A percentile compares a stretch with the other conserved stretches of the same genome.
Conservation (phyloP, 2,797 vertebrate genomes). For the Galago senegalensis region DNA sequence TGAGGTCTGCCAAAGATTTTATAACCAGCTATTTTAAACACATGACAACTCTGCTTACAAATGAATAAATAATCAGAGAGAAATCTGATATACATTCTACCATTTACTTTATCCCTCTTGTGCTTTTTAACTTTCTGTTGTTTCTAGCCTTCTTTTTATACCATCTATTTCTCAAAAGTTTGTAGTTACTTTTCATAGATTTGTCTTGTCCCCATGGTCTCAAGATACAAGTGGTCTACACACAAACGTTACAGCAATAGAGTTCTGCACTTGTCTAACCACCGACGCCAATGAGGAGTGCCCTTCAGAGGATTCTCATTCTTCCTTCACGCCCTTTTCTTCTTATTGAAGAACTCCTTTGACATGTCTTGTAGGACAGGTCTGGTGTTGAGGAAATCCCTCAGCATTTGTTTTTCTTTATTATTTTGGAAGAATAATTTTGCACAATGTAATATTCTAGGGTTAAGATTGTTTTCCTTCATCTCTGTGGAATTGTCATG, state of each 20-base stretch:
- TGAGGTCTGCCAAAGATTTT: not conserved
- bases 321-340: not conserved
- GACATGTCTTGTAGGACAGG: not conserved
- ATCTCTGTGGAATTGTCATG: not conserved
- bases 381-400: not conserved
- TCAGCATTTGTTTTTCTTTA: not conserved
- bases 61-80: not conserved
- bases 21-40: not conserved
- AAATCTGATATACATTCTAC: not conserved
- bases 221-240: not conserved
- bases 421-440: not conserved
- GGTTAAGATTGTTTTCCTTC: not conserved
- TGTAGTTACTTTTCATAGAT: not conserved
- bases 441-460: not conserved
- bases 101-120: not conserved
- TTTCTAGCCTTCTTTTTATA: too few species aligned
- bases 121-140: not conserved
- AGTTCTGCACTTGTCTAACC: not conserved
- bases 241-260: not conserved
- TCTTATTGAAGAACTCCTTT: not conserved
- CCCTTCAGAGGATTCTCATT: not conserved
- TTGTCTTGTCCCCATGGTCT: not conserved
- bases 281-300: not conserved
- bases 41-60: not conserved
- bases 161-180: too few species aligned